Conservation (phyloP, 2,888 invertebrate species). For the Polia nebulosa region DNA sequence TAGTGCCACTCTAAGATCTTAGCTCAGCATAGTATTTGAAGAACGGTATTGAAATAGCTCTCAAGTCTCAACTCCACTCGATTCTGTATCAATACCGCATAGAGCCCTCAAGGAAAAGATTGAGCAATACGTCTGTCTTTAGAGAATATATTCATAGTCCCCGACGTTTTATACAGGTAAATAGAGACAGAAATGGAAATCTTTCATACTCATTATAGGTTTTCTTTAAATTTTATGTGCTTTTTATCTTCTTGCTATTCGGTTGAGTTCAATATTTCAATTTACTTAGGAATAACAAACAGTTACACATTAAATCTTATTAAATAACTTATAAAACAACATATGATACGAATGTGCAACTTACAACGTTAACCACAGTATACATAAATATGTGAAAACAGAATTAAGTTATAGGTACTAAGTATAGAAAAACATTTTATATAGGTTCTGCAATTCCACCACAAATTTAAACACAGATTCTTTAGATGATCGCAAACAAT, state of each 20-base stretch:
- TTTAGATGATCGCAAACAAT: no score
- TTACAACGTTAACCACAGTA: no score
- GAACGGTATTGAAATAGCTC: slow-evolving; percentile 60
- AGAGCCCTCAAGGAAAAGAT: slow-evolving; percentile 56
- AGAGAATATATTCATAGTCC: slow-evolving; percentile 13
- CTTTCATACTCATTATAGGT: background rate
- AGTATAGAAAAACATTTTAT: no score
- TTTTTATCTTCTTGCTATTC: no score
- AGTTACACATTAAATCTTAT: no score
- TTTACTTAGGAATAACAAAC: no score
- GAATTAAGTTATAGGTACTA: no score
- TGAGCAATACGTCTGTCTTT: slow-evolving; percentile 41
- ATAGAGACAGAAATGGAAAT: slow-evolving; percentile 1
- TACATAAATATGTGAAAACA: no score
- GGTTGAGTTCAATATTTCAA: no score
- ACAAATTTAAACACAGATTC: background rate
- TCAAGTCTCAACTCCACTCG: slow-evolving; percentile 50
- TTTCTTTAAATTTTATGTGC: background rate
- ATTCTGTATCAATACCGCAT: slow-evolving; percentile 58
- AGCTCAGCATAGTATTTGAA: slow-evolving; percentile 47
- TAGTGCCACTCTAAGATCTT: slow-evolving; percentile 39
- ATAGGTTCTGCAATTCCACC: no score
- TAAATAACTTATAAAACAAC: no score
- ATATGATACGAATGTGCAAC: no score
- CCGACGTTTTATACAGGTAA: slow-evolving; percentile 6